phyloP scores from a whole-genome alignment of 2,888 invertebrate genomes.

The Rhabditoides inermis region DNA sequence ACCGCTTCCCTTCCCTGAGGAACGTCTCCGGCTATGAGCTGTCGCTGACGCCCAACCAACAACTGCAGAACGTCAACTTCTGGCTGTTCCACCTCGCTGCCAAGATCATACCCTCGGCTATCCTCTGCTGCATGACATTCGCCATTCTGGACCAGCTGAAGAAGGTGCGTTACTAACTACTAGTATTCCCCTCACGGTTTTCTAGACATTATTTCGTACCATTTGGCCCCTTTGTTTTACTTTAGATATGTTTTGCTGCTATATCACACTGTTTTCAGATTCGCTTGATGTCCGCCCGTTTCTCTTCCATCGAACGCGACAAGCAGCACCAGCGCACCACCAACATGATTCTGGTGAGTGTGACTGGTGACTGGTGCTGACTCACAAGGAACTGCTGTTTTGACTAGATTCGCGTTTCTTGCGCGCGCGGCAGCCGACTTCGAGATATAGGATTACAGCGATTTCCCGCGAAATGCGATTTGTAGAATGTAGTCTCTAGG shows the following conservation, averaged over 20 bases:
- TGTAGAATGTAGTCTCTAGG: too few species aligned
- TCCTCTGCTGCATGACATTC: constrained; percentile 44
- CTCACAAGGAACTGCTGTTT: too few species aligned
- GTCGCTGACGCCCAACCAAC: constrained; percentile 20
- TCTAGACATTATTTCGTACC: neutral
- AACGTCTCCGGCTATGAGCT: constrained; percentile 31
- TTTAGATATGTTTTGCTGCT: too few species aligned
- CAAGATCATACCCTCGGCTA: constrained; percentile 32
- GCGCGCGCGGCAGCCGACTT: too few species aligned
- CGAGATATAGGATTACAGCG: too few species aligned
- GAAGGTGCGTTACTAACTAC: constrained; percentile 15
- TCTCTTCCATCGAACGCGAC: constrained; percentile 35
- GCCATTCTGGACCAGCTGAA: constrained; percentile 38
- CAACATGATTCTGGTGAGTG: constrained; percentile 40
- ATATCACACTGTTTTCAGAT: too few species aligned
- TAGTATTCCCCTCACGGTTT: neutral
- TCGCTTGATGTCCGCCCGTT: constrained; percentile 32
- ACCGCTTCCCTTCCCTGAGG: constrained; percentile 22
- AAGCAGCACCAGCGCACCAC: constrained; percentile 43
- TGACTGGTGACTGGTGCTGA: neutral
- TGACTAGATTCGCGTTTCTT: too few species aligned
- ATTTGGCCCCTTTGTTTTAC: too few species aligned
- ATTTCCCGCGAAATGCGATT: too few species aligned
- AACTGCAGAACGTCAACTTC: constrained; percentile 33
- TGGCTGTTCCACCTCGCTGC: constrained; percentile 36